Evolutionary conservation across 2,113 vertebrate genomes (phyloP), one percentile per base, ranked within the genome.

Genomic region (Ammodytes marinus): DNA sequence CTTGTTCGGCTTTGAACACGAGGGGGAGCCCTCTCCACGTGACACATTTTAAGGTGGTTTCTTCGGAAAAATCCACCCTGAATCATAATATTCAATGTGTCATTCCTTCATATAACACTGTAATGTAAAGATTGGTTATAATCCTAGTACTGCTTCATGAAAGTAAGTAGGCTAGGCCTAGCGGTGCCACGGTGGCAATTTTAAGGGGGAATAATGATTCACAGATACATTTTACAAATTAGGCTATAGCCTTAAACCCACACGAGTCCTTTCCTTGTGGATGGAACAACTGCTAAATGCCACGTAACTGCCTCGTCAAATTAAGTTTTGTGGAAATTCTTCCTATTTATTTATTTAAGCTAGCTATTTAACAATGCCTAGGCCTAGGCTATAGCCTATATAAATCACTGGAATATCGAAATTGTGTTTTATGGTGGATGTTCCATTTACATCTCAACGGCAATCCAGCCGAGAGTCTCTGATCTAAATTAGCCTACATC

Each of bases 21-120:
- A 88, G 92, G 59, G 82, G 92, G 92, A 64, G 86, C 82, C 70
- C 49, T 87, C 66, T 61, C 15, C 85, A 85, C 27, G 60, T 78
- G 55, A 78, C 50, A 74, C 1, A 4, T 6, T 6, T 9, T 13
- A 3, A 8, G 1, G n/a, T n/a, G n/a, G 49, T 4, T 54, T 8
- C 11, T 39, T 8, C 5, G 19, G 17, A 46, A 71, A 27, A 75
- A 63, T 58, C 50, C 52, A 75, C 27, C 58, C 37, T 50, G 64
- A 81, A 74, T 19, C 35, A 11, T 4, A 13, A 17, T 4, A 12
- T 35, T 10, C 13, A 57, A 37, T 3, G 4, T 57, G 52, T 54
- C 19, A 37, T 50, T 64, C 6, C 46, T 74, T 47, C 13, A n/a
- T 47, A 4, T 9, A 74, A 9, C 14, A 13, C 11, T 64, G 42